phyloP scores from a whole-genome alignment of 2,113 vertebrate genomes.

The Elachura formosa region DNA sequence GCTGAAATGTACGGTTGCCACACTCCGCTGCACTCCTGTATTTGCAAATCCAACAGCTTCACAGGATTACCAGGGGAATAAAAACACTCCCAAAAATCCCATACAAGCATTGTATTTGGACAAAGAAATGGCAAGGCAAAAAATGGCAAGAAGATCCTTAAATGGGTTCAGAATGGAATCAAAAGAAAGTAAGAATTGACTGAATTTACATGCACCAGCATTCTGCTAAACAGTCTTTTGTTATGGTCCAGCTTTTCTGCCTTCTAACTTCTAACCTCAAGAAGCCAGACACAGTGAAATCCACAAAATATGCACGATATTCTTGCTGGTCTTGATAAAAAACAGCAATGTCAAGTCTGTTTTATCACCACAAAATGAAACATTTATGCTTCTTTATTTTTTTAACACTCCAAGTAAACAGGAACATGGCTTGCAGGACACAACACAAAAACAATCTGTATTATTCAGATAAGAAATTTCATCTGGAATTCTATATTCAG shows the following conservation, averaged over 20 bases:
- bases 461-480: background rate
- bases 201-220: background rate
- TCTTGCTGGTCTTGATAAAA: background rate
- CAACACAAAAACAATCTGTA: background rate
- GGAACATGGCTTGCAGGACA: background rate
- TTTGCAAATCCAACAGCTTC: background rate
- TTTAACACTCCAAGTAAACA: background rate
- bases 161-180: background rate
- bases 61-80: background rate
- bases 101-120: background rate
- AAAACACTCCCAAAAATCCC: background rate
- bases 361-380: background rate
- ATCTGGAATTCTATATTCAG: background rate
- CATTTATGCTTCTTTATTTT: accelerated
- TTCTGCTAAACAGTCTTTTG: background rate
- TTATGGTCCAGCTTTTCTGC: background rate
- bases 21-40: background rate
- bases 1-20: background rate
- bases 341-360: background rate
- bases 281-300: background rate
- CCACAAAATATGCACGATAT: background rate
- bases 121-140: background rate
- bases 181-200: background rate
- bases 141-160: background rate
- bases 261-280: background rate